Base-by-base conservation (phyloP, 2,888 invertebrate genomes). In the Spisula solida region DNA sequence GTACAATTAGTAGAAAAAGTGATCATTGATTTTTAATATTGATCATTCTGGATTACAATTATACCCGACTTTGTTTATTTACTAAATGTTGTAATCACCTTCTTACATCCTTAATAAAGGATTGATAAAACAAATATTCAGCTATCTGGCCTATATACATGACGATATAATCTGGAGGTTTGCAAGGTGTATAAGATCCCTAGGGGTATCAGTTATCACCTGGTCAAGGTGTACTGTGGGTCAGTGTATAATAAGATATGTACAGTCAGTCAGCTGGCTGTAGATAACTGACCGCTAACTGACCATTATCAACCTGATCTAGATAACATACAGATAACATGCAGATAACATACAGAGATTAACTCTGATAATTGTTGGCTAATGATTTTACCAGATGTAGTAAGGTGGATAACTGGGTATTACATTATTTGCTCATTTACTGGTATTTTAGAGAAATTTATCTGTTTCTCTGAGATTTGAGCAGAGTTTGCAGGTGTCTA, bases 151-250 rank as follows among this genome's bases (percentile, higher is more conserved):
- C 51, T 51, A 0, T 10, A 2, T 66, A n/a, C n/a, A n/a, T n/a
- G n/a, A n/a, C n/a, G 25, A 66, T 25, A 5, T 66, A 66, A 25
- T 25, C 14, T 56, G 5, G 25, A 4, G 25, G 25, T 66, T 8
- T 66, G n/a, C 25, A 66, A 66, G 60, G 25, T 25, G 31, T 75
- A 12, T 8, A 34, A 14, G 31, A 31, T 16, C 25, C 31, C 75
- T 18, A 25, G 75, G 31, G 75, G 75, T 31, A 8, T 34, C 31
- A 16, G 4, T 10, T 12, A 75, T 75, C 75, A 75, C 16, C 75
- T 75, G 75, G 75, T 75, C 75, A 75, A 75, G 75, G 29, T 75
- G 34, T 31, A 75, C 75, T n/a, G 18, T 66, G 60, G 56, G n/a
- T 66, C 60, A 25, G 60, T 66, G 25, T 66, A 12, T 66, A n/a